Evolutionary conservation across 2,797 vertebrate species (phyloP).

Genomic region (Clarias fuscus): DNA sequence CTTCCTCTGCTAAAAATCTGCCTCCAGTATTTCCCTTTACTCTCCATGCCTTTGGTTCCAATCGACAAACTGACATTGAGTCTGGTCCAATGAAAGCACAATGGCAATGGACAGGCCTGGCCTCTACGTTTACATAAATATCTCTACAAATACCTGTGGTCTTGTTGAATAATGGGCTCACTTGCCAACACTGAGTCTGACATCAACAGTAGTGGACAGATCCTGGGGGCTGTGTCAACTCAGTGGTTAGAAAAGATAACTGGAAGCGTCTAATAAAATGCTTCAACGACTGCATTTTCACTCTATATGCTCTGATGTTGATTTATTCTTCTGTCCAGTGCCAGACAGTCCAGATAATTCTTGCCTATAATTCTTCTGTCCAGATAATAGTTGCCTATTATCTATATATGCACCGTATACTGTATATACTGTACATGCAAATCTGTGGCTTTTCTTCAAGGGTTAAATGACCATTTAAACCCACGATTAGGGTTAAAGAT

Average conservation of each 20-base stretch:
- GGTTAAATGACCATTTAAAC: slow-evolving; percentile 38
- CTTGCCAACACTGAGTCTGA: slow-evolving; percentile 63
- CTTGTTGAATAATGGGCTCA: slow-evolving; percentile 60
- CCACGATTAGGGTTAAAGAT: slow-evolving; percentile 42
- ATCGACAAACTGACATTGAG: slow-evolving; percentile 61
- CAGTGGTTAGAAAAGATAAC: slow-evolving; percentile 48
- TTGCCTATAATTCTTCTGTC: neutral
- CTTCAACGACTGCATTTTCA: neutral
- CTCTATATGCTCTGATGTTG: neutral
- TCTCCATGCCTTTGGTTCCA: slow-evolving; percentile 63
- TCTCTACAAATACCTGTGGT: slow-evolving; percentile 73
- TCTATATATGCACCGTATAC: neutral
- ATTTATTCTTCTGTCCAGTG: neutral
- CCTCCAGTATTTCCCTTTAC: slow-evolving; percentile 66
- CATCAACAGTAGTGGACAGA: slow-evolving; percentile 59
- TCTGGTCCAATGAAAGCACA: slow-evolving; percentile 70
- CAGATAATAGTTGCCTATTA: neutral
- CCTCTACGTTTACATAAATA: slow-evolving; percentile 75
- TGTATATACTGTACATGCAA: neutral
- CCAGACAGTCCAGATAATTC: neutral
- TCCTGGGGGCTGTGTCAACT: slow-evolving; percentile 64
- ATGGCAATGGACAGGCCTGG: slow-evolving; percentile 61
- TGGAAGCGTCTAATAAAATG: slow-evolving; percentile 26
- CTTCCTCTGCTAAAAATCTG: slow-evolving; percentile 66
- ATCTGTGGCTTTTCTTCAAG: slow-evolving; percentile 2